Evolutionary conservation across 2,797 vertebrate species (phyloP).

Genomic region (Heliangelus exortis): DNA sequence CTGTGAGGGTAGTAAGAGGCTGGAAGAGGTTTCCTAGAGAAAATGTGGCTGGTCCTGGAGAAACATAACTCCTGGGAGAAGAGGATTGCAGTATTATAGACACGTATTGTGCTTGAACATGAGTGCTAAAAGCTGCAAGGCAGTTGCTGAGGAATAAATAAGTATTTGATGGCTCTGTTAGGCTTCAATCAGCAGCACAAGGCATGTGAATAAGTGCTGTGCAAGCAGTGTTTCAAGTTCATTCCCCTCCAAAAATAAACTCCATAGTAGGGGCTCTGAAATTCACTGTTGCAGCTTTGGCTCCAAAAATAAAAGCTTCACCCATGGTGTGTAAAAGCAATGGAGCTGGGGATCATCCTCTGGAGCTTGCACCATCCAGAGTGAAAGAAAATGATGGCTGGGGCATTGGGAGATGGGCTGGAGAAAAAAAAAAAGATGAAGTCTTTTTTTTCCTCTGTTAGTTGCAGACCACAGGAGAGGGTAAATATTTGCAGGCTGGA

Average conservation of each 20-base stretch:
- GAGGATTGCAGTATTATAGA: fast-evolving
- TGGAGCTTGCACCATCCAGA: constrained; percentile 39
- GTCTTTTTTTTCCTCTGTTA: neutral
- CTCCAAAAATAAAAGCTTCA: constrained; percentile 52
- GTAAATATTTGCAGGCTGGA: neutral
- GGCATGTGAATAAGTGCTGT: neutral
- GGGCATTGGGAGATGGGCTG: neutral
- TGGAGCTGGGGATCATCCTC: neutral
- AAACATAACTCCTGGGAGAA: neutral
- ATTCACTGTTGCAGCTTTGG: constrained; percentile 24
- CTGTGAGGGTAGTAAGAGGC: too few species aligned
- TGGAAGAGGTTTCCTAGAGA: too few species aligned
- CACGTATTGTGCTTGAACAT: neutral
- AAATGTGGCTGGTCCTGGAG: too few species aligned
- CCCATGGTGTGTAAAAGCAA: neutral
- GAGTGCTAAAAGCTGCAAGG: neutral
- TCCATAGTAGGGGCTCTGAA: constrained; percentile 1
- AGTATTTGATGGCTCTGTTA: neutral
- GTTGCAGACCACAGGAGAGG: neutral
- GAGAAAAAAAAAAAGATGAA: fast-evolving
- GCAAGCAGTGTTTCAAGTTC: neutral
- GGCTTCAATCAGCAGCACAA: neutral
- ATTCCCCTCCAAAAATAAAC: constrained; percentile 68
- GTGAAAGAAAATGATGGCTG: neutral
- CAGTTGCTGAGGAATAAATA: neutral